Percentiles rank a stretch among this genome's conserved stretches.
These are phyloP conservation scores for Potorous gilbertii DNA, from an alignment of 2,797 vertebrate genomes.

Conservation along the genomic window DNA sequence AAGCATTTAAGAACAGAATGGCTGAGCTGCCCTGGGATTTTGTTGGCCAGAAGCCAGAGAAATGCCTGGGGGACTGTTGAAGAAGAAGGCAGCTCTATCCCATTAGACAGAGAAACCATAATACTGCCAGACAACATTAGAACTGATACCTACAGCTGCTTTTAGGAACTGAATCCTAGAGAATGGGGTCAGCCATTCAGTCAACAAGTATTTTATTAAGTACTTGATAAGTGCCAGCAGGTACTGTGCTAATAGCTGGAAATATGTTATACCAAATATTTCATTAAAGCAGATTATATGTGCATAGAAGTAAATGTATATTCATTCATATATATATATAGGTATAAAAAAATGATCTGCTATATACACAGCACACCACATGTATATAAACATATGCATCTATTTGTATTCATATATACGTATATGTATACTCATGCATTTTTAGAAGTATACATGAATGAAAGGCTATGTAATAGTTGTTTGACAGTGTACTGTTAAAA, in stretches of 20 bases:
- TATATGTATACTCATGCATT: neutral
- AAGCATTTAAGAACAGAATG: neutral
- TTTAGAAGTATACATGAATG: neutral
- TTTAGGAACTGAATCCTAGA: neutral
- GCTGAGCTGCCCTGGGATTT: neutral
- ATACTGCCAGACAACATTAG: neutral
- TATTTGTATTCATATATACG: too few species aligned
- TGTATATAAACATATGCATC: neutral
- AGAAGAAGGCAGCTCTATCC: neutral
- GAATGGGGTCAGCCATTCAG: neutral
- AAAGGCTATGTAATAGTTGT: neutral
- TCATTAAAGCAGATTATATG: neutral
- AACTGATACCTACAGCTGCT: neutral
- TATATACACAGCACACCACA: neutral
- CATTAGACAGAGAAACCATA: neutral
- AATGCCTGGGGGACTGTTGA: neutral
- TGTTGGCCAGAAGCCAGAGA: conserved; percentile 29
- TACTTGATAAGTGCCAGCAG: neutral
- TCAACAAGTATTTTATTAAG: neutral
- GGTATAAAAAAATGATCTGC: neutral
- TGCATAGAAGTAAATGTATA: neutral
- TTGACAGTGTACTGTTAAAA: neutral
- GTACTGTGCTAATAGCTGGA: neutral
- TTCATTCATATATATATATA: neutral
- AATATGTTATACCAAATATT: neutral